Evolutionary conservation across 2,797 vertebrate species (phyloP).

Genomic region (Phaenicophaeus curvirostris): DNA sequence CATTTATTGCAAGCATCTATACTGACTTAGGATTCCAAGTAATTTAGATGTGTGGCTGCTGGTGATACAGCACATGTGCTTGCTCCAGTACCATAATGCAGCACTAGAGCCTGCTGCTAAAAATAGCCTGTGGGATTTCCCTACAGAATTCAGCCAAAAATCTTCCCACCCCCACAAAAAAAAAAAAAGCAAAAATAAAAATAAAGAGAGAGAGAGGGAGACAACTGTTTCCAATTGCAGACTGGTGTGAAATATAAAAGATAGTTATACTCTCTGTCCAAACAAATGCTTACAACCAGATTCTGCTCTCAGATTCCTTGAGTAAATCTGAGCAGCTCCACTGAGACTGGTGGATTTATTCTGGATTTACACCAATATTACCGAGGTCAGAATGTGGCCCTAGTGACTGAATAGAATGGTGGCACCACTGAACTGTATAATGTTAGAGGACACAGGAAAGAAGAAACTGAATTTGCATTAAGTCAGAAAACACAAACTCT

Average conservation of each 20-base stretch:
- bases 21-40: constrained; percentile 68
- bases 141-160: constrained; percentile 62
- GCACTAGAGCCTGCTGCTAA: constrained; percentile 58
- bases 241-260: constrained; percentile 70
- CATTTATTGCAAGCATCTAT: constrained; percentile 60
- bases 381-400: constrained; percentile 40
- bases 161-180: not conserved
- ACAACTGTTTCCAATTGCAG: constrained; percentile 75
- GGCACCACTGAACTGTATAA: constrained; percentile 14
- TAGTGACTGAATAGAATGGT: constrained; percentile 19
- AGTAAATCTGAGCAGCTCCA: constrained; percentile 59
- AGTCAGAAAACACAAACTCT: not conserved
- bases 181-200: not conserved
- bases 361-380: constrained; percentile 53
- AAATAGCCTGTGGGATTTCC: constrained; percentile 73
- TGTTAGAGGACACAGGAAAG: not conserved
- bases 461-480: constrained; percentile 1
- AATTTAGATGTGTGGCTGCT: constrained; percentile 61
- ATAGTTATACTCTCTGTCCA: constrained; percentile 62
- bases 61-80: constrained; percentile 55
- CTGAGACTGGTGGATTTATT: constrained; percentile 56
- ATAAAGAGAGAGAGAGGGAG: not conserved
- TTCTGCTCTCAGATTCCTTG: constrained; percentile 50
- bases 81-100: constrained; percentile 39
- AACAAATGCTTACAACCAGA: constrained; percentile 52